Conservation (phyloP, 2,113 vertebrate species). For the Pituophis catenifer region DNA sequence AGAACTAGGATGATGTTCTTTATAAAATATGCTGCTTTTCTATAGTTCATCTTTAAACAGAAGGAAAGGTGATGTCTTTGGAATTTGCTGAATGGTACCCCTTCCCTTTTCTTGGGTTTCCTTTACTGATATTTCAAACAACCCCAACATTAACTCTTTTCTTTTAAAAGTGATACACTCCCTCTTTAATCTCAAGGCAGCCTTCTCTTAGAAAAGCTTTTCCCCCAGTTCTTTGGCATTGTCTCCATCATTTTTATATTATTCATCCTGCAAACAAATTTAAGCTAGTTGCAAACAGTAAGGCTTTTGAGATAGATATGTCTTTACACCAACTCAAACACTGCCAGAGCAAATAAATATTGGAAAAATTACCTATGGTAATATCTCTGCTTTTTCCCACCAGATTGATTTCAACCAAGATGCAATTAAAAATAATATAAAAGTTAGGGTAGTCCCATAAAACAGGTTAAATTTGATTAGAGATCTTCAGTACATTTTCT, state of each 20-base stretch:
- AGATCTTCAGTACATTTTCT: conserved; percentile 17
- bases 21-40: not conserved
- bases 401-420: not conserved
- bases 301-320: not conserved
- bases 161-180: not conserved
- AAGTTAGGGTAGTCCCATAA: not conserved
- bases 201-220: not conserved
- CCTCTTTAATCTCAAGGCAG: not conserved
- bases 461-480: not conserved
- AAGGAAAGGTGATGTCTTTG: not conserved
- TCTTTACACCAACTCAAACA: not conserved
- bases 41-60: not conserved
- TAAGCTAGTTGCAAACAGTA: not conserved
- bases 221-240: not conserved
- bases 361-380: not conserved
- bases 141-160: not conserved
- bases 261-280: not conserved
- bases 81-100: not conserved
- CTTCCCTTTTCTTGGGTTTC: not conserved
- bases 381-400: not conserved
- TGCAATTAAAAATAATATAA: not conserved
- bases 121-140: not conserved
- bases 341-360: not conserved
- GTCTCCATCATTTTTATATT: not conserved
- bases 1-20: not conserved